Conservation (phyloP, 2,113 vertebrate genomes). For the Trachemys scripta region DNA sequence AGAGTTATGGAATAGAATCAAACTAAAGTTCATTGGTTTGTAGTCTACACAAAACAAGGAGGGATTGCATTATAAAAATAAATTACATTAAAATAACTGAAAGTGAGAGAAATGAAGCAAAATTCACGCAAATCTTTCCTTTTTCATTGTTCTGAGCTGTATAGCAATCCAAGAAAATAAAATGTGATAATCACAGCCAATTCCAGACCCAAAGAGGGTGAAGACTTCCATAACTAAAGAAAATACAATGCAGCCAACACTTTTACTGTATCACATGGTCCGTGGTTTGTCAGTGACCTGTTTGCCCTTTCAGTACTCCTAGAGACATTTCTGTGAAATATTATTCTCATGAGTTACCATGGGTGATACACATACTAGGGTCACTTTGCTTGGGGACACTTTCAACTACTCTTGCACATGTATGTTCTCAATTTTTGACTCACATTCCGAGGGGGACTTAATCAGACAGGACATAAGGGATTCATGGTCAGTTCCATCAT, state of each 20-base stretch:
- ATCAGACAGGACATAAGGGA: not conserved
- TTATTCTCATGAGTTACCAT: too few species aligned
- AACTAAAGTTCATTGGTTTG: not conserved
- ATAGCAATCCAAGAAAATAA: conserved; percentile 57
- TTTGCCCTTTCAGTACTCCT: not conserved
- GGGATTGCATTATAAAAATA: not conserved
- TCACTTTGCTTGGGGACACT: not conserved
- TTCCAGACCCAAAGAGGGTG: conserved; percentile 19
- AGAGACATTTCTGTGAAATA: not conserved
- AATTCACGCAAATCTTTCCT: not conserved
- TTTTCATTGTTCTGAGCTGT: conserved; percentile 38
- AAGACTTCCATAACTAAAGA: conserved; percentile 20
- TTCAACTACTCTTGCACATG: not conserved
- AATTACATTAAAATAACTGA: not conserved
- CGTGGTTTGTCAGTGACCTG: not conserved
- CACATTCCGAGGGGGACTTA: not conserved
- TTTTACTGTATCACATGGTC: not conserved
- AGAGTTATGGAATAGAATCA: not conserved
- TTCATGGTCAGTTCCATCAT: not conserved
- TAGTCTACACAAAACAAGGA: not conserved
- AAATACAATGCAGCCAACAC: not conserved
- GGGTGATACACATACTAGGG: not conserved
- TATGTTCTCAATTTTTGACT: not conserved
- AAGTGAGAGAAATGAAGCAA: conserved; percentile 33
- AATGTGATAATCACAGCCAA: conserved; percentile 50